Evolutionary conservation across 1,140 invertebrate genomes (phyloP).

Genomic region (Drosophila nebulosa): DNA sequence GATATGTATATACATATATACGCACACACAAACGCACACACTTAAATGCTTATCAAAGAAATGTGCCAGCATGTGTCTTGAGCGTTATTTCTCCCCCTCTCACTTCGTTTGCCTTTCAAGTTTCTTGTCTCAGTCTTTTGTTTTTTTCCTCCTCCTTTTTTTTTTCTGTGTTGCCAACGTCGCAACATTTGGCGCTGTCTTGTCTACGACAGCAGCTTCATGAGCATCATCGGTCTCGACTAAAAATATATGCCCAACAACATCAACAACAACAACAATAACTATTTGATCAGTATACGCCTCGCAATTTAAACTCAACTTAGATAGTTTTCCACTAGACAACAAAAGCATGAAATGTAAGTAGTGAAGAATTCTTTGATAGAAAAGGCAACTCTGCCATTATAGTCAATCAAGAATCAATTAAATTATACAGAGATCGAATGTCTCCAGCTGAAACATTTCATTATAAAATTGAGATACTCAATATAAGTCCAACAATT

Average conservation of each 20-base stretch:
- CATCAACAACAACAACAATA: slow-evolving; percentile 29
- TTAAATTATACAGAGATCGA: no score
- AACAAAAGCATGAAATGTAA: background rate
- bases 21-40: slow-evolving; percentile 16
- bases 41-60: slow-evolving; percentile 61
- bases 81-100: slow-evolving; percentile 3
- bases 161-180: slow-evolving; percentile 57
- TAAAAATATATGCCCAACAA: slow-evolving; percentile 13
- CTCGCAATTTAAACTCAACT: slow-evolving; percentile 20
- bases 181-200: slow-evolving; percentile 55
- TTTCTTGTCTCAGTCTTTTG: slow-evolving; percentile 72
- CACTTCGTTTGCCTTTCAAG: slow-evolving; percentile 38
- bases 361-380: background rate
- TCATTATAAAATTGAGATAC: no score
- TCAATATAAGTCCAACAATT: no score
- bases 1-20: slow-evolving; percentile 61
- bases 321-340: slow-evolving; percentile 1
- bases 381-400: no score
- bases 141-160: slow-evolving; percentile 31
- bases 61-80: slow-evolving; percentile 49
- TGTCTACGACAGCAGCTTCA: slow-evolving; percentile 50
- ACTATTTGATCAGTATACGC: slow-evolving; percentile 28
- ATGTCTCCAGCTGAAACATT: no score
- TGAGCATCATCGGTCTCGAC: background rate
- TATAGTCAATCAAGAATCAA: no score